Evolutionary conservation across 2,113 vertebrate genomes (phyloP), one percentile per base, ranked within the genome.

Genomic region (Notothenia coriiceps): DNA sequence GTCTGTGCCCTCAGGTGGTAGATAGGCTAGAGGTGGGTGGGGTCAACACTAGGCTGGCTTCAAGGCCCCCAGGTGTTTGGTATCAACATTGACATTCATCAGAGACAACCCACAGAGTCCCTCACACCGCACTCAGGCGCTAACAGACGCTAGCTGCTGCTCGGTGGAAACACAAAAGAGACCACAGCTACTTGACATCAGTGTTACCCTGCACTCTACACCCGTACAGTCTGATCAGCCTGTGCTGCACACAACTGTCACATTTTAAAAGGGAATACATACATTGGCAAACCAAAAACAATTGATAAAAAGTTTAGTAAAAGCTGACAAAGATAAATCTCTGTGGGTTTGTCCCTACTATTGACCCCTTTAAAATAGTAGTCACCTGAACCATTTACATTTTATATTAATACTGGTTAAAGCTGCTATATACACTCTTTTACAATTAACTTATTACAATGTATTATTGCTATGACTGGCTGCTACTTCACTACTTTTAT

Each of bases 1-100:
- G 9, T 64, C 65, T 70, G 79, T 74, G n/a, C 80, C 83, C 83
- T 69, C 72, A 33, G 50, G 69, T 55, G 40, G 40, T 66, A 18
- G 70, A 69, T 35, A 6, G 70, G 69, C 17, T 18, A 70, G n/a
- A 22, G 74, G 60, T 69, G 71, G 87, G 89, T 44, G 82, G 86
- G 67, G 82, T 50, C 63, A 72, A 62, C 77, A 70, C 17, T 68
- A 62, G 68, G 86, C 84, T 66, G 78, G 86, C 78, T 25, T 80
- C 79, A 40, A 84, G 80, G 74, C 67, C 33, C 60, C 82, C 94
- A 95, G 94, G 94, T 95, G 94, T 91, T 94, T 74, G 67, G 29
- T 33, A 83, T 93, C 90, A 93, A 71, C 88, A 56, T 47, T 70
- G 74, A 88, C 88, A 90, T 91, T 91, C 89, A 91, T 89, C 80